phyloP scores from a whole-genome alignment of 2,888 invertebrate genomes.

The Schizaphis graminum region DNA sequence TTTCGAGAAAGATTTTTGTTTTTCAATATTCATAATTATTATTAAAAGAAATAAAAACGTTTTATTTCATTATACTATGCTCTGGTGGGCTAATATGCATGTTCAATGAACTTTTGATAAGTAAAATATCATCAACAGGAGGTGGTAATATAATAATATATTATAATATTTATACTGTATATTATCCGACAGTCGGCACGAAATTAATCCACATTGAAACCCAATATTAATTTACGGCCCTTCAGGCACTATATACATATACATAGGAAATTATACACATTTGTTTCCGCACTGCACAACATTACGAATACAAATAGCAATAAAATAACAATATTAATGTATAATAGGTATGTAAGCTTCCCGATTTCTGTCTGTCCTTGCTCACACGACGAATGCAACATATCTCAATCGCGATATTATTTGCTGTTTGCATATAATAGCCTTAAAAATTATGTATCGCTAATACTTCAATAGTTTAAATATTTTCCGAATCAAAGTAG shows the following conservation, averaged over 20 bases:
- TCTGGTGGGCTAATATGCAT: neutral
- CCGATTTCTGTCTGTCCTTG: constrained; percentile 8
- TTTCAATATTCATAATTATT: neutral
- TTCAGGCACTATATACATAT: neutral
- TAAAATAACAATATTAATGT: neutral
- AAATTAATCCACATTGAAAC: neutral
- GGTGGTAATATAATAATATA: neutral
- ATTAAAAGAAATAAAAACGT: neutral
- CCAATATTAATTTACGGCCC: neutral
- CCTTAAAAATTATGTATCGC: neutral
- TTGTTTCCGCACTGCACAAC: neutral
- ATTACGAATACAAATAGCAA: neutral
- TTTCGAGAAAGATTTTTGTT: neutral
- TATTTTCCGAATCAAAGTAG: neutral
- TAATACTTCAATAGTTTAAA: neutral
- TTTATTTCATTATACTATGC: neutral
- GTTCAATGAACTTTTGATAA: neutral
- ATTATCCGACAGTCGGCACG: neutral
- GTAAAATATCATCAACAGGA: neutral
- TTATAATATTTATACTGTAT: neutral
- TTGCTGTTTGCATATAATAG: neutral
- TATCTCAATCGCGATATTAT: neutral
- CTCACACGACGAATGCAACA: neutral
- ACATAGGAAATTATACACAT: neutral
- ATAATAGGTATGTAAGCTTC: neutral